Conservation (phyloP, 1,140 invertebrate species). For the Oryzaephilus surinamensis region DNA sequence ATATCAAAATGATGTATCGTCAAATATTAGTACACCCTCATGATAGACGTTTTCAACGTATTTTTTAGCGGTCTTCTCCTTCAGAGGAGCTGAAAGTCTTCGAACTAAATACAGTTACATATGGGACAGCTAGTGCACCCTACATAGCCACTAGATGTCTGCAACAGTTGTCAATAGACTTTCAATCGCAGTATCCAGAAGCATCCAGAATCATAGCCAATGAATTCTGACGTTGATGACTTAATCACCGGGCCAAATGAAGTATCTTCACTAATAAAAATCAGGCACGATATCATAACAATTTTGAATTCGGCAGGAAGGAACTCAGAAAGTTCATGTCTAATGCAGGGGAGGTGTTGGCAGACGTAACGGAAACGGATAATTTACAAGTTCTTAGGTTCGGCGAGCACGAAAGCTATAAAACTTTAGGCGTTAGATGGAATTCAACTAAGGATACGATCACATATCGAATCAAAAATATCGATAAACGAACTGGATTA, state of each 20-base stretch:
- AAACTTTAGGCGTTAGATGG: conserved; percentile 13
- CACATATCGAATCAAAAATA: conserved; percentile 3
- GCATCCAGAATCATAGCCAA: conserved; percentile 12
- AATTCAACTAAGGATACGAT: conserved; percentile 5
- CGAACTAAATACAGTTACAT: neutral
- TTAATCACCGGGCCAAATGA: conserved; percentile 29
- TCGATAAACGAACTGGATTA: neutral
- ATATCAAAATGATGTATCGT: conserved; percentile 38
- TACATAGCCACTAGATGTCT: neutral
- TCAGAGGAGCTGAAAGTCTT: neutral
- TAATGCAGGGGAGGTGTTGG: no score
- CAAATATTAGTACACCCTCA: conserved; percentile 31
- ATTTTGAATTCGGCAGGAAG: no score
- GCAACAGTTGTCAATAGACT: neutral
- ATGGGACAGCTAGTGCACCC: neutral
- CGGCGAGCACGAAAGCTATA: neutral
- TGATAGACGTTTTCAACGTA: conserved; percentile 34
- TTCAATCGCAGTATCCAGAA: conserved; percentile 13
- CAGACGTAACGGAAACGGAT: no score
- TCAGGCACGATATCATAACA: no score
- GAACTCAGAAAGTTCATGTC: no score
- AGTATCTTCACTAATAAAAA: no score
- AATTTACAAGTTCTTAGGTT: no score
- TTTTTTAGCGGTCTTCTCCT: conserved; percentile 32
- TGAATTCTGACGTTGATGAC: conserved; percentile 36